Evolutionary conservation across 2,888 invertebrate genomes (phyloP).

Genomic region (Crioceris asparagi): DNA sequence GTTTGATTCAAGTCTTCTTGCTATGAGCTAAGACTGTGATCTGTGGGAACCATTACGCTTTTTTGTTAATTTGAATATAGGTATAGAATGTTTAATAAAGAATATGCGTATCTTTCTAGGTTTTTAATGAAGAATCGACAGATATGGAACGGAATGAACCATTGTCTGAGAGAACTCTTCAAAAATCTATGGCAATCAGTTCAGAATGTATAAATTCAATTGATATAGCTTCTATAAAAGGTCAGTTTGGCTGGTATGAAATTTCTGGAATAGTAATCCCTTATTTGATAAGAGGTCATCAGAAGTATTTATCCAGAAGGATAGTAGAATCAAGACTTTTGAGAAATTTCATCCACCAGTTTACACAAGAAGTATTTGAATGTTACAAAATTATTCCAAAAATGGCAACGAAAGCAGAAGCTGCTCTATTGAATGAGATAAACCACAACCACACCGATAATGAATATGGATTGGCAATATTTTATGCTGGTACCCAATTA

Average conservation of each 20-base stretch:
- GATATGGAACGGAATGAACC: no score
- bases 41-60: no score
- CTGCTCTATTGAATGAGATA: slow-evolving; percentile 11
- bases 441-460: slow-evolving; percentile 10
- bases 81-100: no score
- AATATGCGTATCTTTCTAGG: no score
- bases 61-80: no score
- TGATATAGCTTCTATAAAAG: no score
- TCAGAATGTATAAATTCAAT: no score
- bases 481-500: slow-evolving; percentile 5
- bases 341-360: slow-evolving; percentile 5
- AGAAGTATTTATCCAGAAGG: slow-evolving; percentile 7
- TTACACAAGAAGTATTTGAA: slow-evolving; percentile 7
- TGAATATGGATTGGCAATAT: slow-evolving; percentile 6
- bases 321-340: slow-evolving; percentile 8
- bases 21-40: no score
- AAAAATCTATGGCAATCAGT: no score
- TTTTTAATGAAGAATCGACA: no score
- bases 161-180: no score
- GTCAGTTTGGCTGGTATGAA: slow-evolving; percentile 12
- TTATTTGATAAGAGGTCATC: slow-evolving; percentile 9
- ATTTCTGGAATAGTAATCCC: slow-evolving; percentile 5
- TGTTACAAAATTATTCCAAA: slow-evolving; percentile 6
- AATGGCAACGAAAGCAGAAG: slow-evolving; percentile 8
- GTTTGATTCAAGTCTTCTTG: no score